These are phyloP conservation scores for Molorchus minor DNA, from an alignment of 2,888 invertebrate species.

Conservation along the genomic window DNA sequence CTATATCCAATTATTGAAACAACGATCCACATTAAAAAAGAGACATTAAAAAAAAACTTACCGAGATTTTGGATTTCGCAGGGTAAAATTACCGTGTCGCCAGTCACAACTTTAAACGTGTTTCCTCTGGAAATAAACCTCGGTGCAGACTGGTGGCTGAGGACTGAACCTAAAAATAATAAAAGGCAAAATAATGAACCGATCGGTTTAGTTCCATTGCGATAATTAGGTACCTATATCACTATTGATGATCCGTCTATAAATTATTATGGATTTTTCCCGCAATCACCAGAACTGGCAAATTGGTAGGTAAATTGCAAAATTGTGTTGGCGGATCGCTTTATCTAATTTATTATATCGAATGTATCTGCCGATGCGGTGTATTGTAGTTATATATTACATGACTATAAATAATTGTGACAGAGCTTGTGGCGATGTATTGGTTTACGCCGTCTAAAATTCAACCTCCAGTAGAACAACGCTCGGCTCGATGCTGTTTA, in stretches of 20 bases:
- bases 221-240: too few species aligned
- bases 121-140: slow-evolving; percentile 79
- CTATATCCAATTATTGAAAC: too few species aligned
- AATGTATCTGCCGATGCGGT: slow-evolving; percentile 11
- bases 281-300: neutral
- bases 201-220: too few species aligned
- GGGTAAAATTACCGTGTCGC: slow-evolving; percentile 79
- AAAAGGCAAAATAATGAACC: neutral
- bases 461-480: slow-evolving; percentile 39
- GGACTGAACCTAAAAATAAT: slow-evolving; percentile 44
- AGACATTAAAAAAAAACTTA: too few species aligned
- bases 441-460: slow-evolving; percentile 39
- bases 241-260: too few species aligned
- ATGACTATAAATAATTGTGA: slow-evolving; percentile 32
- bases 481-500: slow-evolving; percentile 30
- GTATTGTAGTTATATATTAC: slow-evolving; percentile 18
- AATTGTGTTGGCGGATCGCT: slow-evolving; percentile 7
- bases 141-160: slow-evolving; percentile 60
- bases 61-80: slow-evolving; percentile 84
- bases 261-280: too few species aligned
- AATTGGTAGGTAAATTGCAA: slow-evolving; percentile 9
- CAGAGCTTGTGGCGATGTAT: slow-evolving; percentile 33
- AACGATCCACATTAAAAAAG: too few species aligned
- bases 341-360: slow-evolving; percentile 19
- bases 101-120: slow-evolving; percentile 79